Evolutionary conservation across 2,888 invertebrate genomes (phyloP).

Genomic region (Pseudoips prasinana): DNA sequence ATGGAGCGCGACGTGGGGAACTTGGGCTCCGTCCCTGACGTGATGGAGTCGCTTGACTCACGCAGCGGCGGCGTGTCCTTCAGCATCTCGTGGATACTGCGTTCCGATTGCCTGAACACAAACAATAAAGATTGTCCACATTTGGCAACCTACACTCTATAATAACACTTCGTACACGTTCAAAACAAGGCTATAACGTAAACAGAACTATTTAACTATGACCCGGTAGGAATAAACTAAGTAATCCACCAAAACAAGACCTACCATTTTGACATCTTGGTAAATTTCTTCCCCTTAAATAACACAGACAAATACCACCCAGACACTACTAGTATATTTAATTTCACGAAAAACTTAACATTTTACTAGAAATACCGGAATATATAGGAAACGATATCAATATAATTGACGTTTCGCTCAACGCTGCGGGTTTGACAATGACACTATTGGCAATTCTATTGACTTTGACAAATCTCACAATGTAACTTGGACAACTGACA

Average conservation of each 20-base stretch:
- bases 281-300: conserved; percentile 3
- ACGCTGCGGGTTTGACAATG: conserved; percentile 14
- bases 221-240: conserved; percentile 11
- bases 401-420: neutral
- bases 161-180: neutral
- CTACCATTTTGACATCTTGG: conserved; percentile 69
- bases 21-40: conserved; percentile 87
- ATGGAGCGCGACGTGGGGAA: conserved; percentile 85
- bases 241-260: conserved; percentile 27
- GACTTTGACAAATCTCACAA: conserved; percentile 16
- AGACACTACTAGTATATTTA: conserved; percentile 4
- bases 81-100: conserved; percentile 92
- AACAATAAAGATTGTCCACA: no score
- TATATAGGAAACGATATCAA: conserved; percentile 9
- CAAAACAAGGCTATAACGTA: conserved; percentile 1
- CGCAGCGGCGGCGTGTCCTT: conserved; percentile 91
- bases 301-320: no score
- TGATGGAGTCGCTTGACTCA: conserved; percentile 88
- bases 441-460: conserved; percentile 1
- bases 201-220: conserved; percentile 13
- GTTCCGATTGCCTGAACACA: conserved; percentile 81
- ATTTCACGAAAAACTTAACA: conserved; percentile 17
- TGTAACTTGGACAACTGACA: conserved; percentile 20
- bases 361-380: conserved; percentile 21
- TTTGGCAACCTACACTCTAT: neutral